Evolutionary conservation across 2,113 vertebrate genomes (phyloP), one percentile per base, ranked within the genome.

Genomic region (Ammodytes dubius): DNA sequence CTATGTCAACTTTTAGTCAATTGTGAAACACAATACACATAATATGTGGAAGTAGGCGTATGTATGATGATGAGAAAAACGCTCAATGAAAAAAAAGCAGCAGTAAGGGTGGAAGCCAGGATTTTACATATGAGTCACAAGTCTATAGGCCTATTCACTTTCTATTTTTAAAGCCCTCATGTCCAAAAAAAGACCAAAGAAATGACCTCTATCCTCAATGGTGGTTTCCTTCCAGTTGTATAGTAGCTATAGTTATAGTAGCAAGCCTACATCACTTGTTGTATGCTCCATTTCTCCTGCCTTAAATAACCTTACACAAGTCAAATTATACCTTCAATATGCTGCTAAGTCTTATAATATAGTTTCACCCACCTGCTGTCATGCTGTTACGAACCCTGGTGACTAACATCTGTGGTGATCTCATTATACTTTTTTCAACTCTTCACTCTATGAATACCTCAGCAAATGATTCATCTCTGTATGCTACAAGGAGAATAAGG

Each of bases 361-460:
- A 9, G 10, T 37, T 2, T 68, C 15, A 19, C 81, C 59, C 77
- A 75, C 74, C 69, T 54, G 14, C 40, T 59, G 35, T 47, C 40
- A 40, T 65, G 74, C 45, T n/a, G 4, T 54, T 52, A 12, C 27
- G n/a, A 81, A 42, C 43, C 59, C 52, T 9, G n/a, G 13, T 66
- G 45, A 80, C 7, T 4, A 2, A 5, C 12, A 15, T 70, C 76
- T 49, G 35, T 5, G 12, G 70, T 57, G 82, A 47, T 58, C 82
- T 74, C 58, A 79, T 84, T 70, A 70, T 45, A 58, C 19, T n/a
- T 19, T 70, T 52, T 71, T 77, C 53, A 68, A 68, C 58, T 53
- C 45, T 71, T 27, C 45, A 43, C 72, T 63, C 60, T 63, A 64
- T 49, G 63, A 73, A 52, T 14, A 39, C 19, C 45, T 17, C 49